Conservation (phyloP, 2,797 vertebrate species). For the Neosilurus hyrtlii region DNA sequence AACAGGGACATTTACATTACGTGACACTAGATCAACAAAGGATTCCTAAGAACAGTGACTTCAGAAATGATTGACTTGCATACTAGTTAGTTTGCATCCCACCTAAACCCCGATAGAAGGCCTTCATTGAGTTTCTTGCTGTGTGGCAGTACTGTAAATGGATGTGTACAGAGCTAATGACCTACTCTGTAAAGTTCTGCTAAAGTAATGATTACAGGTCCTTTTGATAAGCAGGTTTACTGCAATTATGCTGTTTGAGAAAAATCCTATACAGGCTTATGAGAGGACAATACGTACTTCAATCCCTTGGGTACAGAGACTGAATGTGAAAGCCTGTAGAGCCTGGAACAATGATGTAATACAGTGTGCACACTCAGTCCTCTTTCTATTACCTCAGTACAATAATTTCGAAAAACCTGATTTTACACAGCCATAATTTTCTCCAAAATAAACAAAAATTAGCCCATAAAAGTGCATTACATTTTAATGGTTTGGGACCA, state of each 20-base stretch:
- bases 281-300: constrained; percentile 39
- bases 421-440: neutral
- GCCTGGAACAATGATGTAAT: constrained; percentile 19
- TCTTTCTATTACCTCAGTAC: constrained; percentile 3
- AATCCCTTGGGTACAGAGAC: constrained; percentile 38
- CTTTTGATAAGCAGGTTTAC: constrained; percentile 43
- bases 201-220: constrained; percentile 54
- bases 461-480: too few relatives aligned
- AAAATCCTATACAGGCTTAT: constrained; percentile 34
- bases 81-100: constrained; percentile 14
- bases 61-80: neutral
- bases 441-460: neutral
- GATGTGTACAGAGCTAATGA: constrained; percentile 53
- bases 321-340: constrained; percentile 10
- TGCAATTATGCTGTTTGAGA: constrained; percentile 47
- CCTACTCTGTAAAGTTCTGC: constrained; percentile 40
- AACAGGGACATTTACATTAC: neutral
- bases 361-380: constrained; percentile 37
- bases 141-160: constrained; percentile 49
- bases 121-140: constrained; percentile 51
- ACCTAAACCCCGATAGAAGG: constrained; percentile 23
- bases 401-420: neutral
- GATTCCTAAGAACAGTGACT: neutral
- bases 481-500: too few relatives aligned
- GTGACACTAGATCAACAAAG: neutral